These are phyloP conservation scores for Trachemys scripta DNA, from an alignment of 2,113 vertebrate genomes.

Conservation along the genomic window DNA sequence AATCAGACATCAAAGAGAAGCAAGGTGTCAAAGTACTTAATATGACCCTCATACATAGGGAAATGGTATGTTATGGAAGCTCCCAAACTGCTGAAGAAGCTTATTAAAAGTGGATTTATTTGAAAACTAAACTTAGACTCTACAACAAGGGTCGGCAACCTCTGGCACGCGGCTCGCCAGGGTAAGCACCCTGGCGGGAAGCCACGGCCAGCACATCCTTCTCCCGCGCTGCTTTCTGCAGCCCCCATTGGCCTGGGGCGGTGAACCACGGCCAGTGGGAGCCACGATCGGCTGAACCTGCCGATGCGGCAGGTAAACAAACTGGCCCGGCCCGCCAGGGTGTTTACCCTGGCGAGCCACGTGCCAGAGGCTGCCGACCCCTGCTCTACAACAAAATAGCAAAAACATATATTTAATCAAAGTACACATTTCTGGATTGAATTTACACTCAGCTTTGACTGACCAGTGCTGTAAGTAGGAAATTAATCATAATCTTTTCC, in stretches of 20 bases:
- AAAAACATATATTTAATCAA: background rate
- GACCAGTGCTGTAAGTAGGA: background rate
- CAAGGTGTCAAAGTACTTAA: background rate
- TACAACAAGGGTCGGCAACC: too few species aligned
- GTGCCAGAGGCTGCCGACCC: too few species aligned
- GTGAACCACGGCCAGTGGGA: too few species aligned
- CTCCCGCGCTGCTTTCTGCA: too few species aligned
- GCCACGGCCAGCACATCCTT: too few species aligned
- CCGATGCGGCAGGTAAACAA: too few species aligned
- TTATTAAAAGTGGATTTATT: rapidly evolving
- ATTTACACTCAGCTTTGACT: rapidly evolving
- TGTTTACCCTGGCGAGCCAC: too few species aligned
- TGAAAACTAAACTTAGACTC: rapidly evolving
- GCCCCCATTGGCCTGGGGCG: too few species aligned
- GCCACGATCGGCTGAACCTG: too few species aligned
- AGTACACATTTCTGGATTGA: rapidly evolving
- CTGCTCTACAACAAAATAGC: rapidly evolving
- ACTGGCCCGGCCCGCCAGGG: too few species aligned
- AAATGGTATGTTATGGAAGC: background rate
- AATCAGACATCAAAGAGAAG: background rate
- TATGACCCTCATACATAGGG: rapidly evolving
- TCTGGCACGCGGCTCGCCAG: too few species aligned
- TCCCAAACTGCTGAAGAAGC: background rate
- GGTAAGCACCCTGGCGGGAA: too few species aligned
- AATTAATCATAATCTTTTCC: rapidly evolving